Evolutionary conservation across 2,888 invertebrate species (phyloP).

Genomic region (Cheilosia impressa): DNA sequence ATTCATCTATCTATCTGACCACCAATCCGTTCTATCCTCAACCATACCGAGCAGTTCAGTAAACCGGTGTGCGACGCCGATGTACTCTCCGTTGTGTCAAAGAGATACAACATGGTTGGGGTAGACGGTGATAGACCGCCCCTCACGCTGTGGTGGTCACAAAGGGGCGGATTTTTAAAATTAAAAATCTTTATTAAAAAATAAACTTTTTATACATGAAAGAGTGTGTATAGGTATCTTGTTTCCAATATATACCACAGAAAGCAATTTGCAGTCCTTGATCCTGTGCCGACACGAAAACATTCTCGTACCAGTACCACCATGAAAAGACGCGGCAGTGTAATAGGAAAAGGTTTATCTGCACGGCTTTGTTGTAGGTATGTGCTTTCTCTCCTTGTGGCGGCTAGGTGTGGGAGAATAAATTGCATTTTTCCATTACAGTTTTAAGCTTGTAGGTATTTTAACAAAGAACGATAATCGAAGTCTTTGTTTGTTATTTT

Average conservation of each 20-base stretch:
- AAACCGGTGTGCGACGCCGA: slow-evolving; percentile 5
- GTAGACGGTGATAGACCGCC: slow-evolving; percentile 14
- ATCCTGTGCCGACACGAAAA: slow-evolving; percentile 5
- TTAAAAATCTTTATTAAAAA: slow-evolving; percentile 53
- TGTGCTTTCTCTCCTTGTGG: neutral
- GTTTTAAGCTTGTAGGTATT: neutral
- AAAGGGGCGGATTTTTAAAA: slow-evolving; percentile 29
- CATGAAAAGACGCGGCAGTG: neutral
- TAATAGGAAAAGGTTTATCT: neutral
- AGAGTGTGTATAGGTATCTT: neutral
- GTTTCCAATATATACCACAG: slow-evolving; percentile 11
- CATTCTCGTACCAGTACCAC: neutral
- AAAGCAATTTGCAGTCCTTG: slow-evolving; percentile 43
- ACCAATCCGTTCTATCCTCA: slow-evolving; percentile 37
- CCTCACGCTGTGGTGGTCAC: slow-evolving; percentile 8
- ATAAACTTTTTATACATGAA: neutral
- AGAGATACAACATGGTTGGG: slow-evolving; percentile 1
- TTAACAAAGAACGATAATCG: neutral
- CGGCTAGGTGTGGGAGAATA: neutral
- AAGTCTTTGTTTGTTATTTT: neutral
- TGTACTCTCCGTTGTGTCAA: slow-evolving; percentile 15
- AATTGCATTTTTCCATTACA: neutral
- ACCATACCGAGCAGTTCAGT: neutral
- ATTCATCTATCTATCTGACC: slow-evolving; percentile 57
- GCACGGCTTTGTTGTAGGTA: slow-evolving; percentile 7